Base-by-base conservation (phyloP, 2,888 invertebrate genomes). In the Danaus chrysippus region DNA sequence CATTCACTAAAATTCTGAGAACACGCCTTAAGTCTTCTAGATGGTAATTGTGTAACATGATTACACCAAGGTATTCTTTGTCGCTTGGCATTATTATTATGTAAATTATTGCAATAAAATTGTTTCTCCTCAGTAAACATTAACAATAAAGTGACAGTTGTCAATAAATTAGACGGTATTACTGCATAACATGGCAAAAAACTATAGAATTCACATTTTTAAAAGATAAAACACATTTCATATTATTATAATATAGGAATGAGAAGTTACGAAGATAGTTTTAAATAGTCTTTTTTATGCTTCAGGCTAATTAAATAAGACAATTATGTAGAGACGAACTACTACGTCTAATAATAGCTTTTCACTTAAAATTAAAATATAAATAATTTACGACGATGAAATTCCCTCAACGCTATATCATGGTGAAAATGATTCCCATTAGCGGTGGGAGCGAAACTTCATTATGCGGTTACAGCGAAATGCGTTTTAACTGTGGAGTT, bases 401-500 rank as follows among this genome's bases (percentile, higher is more conserved):
- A 73, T 72, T 69, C 68, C 72, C 75, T 75, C 73, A 74, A 78
- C 77, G 77, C 70, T 73, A 76, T 81, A 80, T 77, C 77, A 75
- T 76, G 71, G 78, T 77, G 83, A 82, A 87, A 88, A 86, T 83
- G 81, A 82, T 80, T 73, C 76, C 79, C 79, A 86, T 86, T 84
- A 85, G 74, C 73, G 76, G 76, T 61, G 77, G 75, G 68, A 76
- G 78, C 78, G 78, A 83, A 86, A 87, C 83, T 82, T 83, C 79
- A 86, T 88, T 87, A 87, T 79, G 85, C 75, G 86, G 87, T 84
- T 82, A 78, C 76, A 76, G 72, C 73, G 72, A 81, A 82, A 83
- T 78, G 79, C 78, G 83, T 78, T 77, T 80, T 76, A 75, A 81
- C 81, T 76, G 81, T 69, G 70, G 61, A 74, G 49, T 49, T 49